Percentiles rank a stretch among this genome's conserved stretches.
These are phyloP conservation scores for Catharus bicknelli DNA, from an alignment of 2,113 vertebrate genomes.

Conservation along the genomic window DNA sequence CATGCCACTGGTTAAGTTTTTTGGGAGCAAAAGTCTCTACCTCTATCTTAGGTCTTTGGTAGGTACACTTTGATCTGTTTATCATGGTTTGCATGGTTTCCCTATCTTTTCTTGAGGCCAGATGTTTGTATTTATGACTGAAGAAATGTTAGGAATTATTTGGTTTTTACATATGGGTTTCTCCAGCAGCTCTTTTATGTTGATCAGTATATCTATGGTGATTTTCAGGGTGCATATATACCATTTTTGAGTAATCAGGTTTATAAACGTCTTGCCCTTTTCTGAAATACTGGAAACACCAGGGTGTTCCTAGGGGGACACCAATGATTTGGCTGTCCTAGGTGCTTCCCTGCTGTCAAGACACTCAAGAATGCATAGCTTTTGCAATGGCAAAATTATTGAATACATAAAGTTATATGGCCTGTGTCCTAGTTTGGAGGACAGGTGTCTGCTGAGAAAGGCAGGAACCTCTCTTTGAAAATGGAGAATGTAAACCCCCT, in stretches of 20 bases:
- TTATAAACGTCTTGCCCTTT: not conserved
- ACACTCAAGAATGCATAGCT: not conserved
- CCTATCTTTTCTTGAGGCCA: not conserved
- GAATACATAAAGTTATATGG: not conserved
- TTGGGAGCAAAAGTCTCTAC: not conserved
- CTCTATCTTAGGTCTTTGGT: not conserved
- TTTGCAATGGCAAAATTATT: not conserved
- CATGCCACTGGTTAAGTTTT: not conserved
- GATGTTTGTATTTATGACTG: not conserved
- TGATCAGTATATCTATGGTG: fast-evolving
- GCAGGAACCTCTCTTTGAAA: no score
- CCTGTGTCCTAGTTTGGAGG: no score
- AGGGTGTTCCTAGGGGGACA: not conserved
- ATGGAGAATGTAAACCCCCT: no score
- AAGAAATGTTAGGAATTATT: not conserved
- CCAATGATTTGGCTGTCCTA: not conserved
- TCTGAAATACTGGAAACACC: not conserved
- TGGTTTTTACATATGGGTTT: not conserved
- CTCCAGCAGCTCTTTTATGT: not conserved
- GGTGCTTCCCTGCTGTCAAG: not conserved
- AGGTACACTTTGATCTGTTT: not conserved
- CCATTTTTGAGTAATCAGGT: not conserved
- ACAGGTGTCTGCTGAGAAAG: no score
- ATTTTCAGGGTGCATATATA: not conserved
- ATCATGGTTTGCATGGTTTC: not conserved